Evolutionary conservation across 2,113 vertebrate species (phyloP).

Genomic region (Tyrannus savana): DNA sequence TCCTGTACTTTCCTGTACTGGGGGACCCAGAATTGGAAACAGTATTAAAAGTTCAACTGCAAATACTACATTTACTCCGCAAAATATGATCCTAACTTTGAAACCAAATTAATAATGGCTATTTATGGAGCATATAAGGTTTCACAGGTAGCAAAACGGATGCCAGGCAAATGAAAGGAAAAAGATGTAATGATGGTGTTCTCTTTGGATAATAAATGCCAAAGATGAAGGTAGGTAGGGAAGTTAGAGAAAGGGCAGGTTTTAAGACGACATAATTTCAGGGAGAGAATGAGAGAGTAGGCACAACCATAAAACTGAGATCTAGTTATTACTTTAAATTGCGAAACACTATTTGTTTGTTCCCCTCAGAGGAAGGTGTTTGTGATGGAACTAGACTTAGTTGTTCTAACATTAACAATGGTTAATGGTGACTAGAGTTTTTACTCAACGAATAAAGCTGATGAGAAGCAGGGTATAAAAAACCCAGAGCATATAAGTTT

Average conservation of each 20-base stretch:
- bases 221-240: background rate
- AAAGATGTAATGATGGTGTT: background rate
- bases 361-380: background rate
- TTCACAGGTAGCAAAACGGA: background rate
- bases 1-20: background rate
- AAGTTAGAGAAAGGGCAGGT: background rate
- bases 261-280: background rate
- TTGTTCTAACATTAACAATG: background rate
- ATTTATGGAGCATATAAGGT: background rate
- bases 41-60: background rate
- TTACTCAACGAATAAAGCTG: background rate
- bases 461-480: background rate
- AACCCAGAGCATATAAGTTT: background rate
- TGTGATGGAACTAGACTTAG: background rate
- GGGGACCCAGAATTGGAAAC: background rate
- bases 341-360: background rate
- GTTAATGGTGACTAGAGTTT: background rate
- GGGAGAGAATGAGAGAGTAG: background rate
- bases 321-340: background rate
- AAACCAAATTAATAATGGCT: background rate
- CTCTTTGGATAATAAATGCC: background rate
- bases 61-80: background rate
- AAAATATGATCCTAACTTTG: background rate
- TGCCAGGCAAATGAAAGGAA: background rate
- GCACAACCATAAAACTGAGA: background rate